These are phyloP conservation scores for Allobates femoralis DNA, from an alignment of 2,797 vertebrate genomes.

Conservation along the genomic window DNA sequence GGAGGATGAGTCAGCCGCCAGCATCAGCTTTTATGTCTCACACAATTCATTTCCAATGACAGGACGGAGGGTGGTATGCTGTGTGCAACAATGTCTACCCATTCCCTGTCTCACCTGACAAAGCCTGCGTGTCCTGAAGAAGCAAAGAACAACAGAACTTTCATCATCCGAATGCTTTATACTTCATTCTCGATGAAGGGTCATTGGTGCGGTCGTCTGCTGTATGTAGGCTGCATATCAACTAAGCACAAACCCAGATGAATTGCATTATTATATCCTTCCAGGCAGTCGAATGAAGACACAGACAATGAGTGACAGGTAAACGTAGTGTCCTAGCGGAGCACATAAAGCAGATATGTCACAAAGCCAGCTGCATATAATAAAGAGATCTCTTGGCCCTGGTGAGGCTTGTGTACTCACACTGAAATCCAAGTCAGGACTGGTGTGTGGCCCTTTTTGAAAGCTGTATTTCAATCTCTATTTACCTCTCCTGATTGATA, in stretches of 20 bases:
- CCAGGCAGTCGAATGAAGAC: background rate
- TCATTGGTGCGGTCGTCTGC: background rate
- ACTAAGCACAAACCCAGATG: background rate
- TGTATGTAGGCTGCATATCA: background rate
- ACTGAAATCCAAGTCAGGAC: too few relatives aligned
- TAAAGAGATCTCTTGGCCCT: too few relatives aligned
- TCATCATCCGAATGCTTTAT: background rate
- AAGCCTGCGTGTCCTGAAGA: background rate
- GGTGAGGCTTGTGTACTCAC: too few relatives aligned
- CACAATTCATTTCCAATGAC: conserved; percentile 7
- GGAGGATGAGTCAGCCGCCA: conserved; percentile 29
- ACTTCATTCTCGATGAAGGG: background rate
- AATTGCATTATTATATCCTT: background rate
- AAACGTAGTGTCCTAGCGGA: background rate
- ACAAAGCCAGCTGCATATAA: too few relatives aligned
- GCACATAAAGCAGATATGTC: background rate
- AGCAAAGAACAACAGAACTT: conserved; percentile 5
- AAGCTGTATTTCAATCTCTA: too few relatives aligned
- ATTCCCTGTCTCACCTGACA: background rate
- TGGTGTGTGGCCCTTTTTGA: too few relatives aligned
- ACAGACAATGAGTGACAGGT: background rate
- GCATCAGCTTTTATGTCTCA: conserved; percentile 20
- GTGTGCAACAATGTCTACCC: background rate
- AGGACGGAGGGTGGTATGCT: background rate
- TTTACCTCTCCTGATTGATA: too few relatives aligned